These are phyloP conservation scores for Eleginops maclovinus DNA, from an alignment of 2,113 vertebrate species.

Conservation along the genomic window DNA sequence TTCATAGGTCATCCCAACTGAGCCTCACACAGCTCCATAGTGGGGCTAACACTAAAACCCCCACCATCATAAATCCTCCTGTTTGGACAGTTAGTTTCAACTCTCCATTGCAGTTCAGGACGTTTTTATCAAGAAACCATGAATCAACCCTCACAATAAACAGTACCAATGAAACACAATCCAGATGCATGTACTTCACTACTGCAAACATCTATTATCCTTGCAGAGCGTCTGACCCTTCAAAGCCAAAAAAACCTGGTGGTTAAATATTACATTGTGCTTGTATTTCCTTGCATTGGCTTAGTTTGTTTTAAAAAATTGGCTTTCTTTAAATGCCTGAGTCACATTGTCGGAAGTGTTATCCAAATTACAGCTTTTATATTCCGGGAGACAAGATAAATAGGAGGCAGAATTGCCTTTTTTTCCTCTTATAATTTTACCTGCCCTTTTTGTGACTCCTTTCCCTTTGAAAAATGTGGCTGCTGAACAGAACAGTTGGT, in stretches of 20 bases:
- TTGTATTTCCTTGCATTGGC: neutral
- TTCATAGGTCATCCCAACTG: neutral
- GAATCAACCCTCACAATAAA: neutral
- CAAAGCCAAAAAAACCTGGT: constrained; percentile 1
- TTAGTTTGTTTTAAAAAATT: constrained; percentile 15
- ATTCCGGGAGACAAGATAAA: neutral
- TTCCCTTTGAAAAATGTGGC: neutral
- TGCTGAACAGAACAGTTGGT: neutral
- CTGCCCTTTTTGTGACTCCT: constrained; percentile 1
- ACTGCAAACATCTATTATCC: neutral
- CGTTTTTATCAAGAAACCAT: neutral
- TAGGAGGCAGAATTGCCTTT: neutral
- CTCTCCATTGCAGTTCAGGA: neutral
- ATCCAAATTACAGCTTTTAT: neutral
- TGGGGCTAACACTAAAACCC: neutral
- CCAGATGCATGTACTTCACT: neutral
- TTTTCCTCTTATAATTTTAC: neutral
- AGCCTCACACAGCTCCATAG: neutral
- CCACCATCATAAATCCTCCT: neutral
- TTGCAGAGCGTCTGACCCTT: neutral
- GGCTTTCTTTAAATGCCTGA: constrained; percentile 18
- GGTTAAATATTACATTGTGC: too few species aligned
- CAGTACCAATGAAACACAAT: neutral
- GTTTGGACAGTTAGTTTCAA: neutral
- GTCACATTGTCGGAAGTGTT: neutral